Base-by-base conservation (phyloP, 2,113 vertebrate species). In the Theristicus caerulescens region DNA sequence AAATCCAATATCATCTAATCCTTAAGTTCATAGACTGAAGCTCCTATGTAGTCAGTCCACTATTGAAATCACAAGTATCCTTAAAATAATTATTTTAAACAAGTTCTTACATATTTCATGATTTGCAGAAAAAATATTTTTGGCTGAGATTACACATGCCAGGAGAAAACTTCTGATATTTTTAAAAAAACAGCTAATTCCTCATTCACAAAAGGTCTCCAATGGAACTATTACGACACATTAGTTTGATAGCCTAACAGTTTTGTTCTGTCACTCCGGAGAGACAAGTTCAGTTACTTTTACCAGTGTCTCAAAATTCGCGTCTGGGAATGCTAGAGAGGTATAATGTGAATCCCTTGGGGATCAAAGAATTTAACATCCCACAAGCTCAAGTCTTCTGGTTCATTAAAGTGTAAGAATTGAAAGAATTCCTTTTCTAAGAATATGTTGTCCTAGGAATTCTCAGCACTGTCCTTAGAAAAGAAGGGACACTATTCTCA, bases 351-450 rank as follows among this genome's bases (percentile, higher is more conserved):
- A 95, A 88, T 26, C 76, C 51, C 52, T 82, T 67, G 54, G 66
- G 89, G 84, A 93, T 54, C 57, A 88, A 51, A 58, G 51, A 91
- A 93, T 89, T 91, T 90, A 89, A 82, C 46, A 88, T 86, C 55
- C 70, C 71, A 51, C 70, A 88, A 93, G 26, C 70, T 91, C 62
- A 91, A 73, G 64, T 70, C 54, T 91, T 91, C 58, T 91, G 42
- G 49, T 76, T 91, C 86, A 73, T 70, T 89, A 85, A 91, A 93
- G 73, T 58, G 44, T 42, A 72, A 80, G 76, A 78, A 94, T 47
- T 66, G 78, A 77, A 95, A 82, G 25, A 94, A 90, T 81, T 78
- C 40, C 36, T 70, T 55, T 91, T 31, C 74, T 70, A 91, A 71
- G 61, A 58, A 81, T 34, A 91, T 11, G 34, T 31, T 74, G 32